Conservation (phyloP, 1,140 invertebrate species). For the Meloidogyne hapla region DNA sequence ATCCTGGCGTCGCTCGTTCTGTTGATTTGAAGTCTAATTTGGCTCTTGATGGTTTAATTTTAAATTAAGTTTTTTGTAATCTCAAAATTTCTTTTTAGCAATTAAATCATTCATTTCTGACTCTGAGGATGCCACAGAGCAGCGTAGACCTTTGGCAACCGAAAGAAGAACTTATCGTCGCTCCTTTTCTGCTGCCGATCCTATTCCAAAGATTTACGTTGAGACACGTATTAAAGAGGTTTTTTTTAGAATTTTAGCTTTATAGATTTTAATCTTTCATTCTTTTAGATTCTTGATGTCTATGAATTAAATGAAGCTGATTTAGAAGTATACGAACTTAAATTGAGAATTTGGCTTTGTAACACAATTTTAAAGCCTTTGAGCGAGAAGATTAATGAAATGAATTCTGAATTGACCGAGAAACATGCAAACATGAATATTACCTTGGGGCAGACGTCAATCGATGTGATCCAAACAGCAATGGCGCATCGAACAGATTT, state of each 20-base stretch:
- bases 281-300: conserved; percentile 18
- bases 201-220: background rate
- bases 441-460: conserved; percentile 21
- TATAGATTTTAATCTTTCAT: background rate
- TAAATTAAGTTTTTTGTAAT: background rate
- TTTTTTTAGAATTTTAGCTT: background rate
- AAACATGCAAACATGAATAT: conserved; percentile 34
- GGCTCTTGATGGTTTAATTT: background rate
- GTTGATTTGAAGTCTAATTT: background rate
- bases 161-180: conserved; percentile 14
- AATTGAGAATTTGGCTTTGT: conserved; percentile 36
- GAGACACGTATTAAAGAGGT: conserved; percentile 16
- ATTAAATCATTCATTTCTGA: conserved; percentile 18
- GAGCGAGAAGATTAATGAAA: conserved; percentile 34
- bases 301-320: conserved; percentile 18
- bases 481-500: conserved; percentile 11
- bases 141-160: background rate
- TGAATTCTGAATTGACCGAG: conserved; percentile 15
- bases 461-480: conserved; percentile 16
- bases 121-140: background rate
- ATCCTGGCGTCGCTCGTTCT: conserved; percentile 14
- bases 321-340: conserved; percentile 34
- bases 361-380: conserved; percentile 37
- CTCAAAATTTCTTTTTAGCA: background rate
- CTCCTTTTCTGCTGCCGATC: conserved; percentile 13